Percentiles rank a stretch among this genome's conserved stretches.
Conservation (phyloP, 1,140 invertebrate genomes). For the Megathymus violae region DNA sequence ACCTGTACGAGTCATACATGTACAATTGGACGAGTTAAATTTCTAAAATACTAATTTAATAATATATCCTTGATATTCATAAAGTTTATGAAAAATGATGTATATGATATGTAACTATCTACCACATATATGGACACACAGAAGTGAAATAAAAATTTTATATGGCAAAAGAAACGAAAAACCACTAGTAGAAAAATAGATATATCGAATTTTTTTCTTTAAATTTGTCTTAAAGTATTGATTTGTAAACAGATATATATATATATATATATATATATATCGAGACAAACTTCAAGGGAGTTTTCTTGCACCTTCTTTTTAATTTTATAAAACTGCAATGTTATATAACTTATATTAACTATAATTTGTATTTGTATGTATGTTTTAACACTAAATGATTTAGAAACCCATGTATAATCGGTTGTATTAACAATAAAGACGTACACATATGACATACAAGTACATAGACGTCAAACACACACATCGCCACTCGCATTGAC, state of each 20-base stretch:
- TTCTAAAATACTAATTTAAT: too few species aligned
- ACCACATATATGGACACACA: neutral
- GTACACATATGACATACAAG: conserved; percentile 8
- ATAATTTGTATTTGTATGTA: neutral
- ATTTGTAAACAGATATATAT: too few species aligned
- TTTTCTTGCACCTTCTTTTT: neutral
- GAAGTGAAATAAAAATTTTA: neutral
- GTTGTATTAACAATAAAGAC: neutral
- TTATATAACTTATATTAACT: neutral
- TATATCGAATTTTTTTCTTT: too few species aligned
- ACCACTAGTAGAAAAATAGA: too few species aligned
- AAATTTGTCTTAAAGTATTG: too few species aligned
- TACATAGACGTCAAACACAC: conserved; percentile 9
- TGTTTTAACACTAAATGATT: neutral
- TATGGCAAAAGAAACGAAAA: too few species aligned
- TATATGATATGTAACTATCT: neutral
- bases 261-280: neutral
- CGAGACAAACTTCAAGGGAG: neutral
- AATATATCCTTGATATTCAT: neutral
- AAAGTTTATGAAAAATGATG: neutral
- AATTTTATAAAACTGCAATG: neutral
- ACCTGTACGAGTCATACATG: too few species aligned
- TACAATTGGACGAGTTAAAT: too few species aligned
- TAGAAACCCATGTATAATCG: too few species aligned
- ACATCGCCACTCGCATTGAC: conserved; percentile 1